phyloP scores from a whole-genome alignment of 2,113 vertebrate species.

The Rhabdomys dilectus region DNA sequence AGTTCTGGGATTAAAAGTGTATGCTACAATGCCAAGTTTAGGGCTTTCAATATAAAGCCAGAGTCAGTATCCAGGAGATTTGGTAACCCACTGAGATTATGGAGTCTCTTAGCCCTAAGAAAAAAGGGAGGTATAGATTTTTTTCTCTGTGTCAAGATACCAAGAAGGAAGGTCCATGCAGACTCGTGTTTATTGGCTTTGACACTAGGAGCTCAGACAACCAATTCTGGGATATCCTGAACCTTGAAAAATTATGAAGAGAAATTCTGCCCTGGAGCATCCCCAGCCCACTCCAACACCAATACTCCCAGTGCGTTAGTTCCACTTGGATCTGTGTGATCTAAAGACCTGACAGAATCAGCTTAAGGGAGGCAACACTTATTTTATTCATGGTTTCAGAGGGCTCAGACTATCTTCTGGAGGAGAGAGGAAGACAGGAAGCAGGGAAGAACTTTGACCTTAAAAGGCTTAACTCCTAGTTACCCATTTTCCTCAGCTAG shows the following conservation, averaged over 20 bases:
- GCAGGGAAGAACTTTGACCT: neutral
- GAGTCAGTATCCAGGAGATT: neutral
- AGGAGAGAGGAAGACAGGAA: neutral
- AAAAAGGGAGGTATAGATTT: neutral
- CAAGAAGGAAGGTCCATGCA: fast-evolving
- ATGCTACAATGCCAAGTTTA: neutral
- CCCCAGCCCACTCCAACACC: fast-evolving
- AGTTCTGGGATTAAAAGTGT: neutral
- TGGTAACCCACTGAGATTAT: neutral
- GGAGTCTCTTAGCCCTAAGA: neutral
- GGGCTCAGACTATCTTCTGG: fast-evolving
- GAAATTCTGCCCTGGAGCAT: neutral
- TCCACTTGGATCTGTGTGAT: neutral
- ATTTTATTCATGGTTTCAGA: neutral
- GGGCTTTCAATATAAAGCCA: no score
- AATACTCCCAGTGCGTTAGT: neutral
- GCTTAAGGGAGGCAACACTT: neutral
- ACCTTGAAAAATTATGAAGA: neutral
- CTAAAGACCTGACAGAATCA: neutral
- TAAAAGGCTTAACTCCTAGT: neutral
- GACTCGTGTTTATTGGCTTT: neutral
- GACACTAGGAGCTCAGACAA: neutral
- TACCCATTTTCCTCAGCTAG: neutral
- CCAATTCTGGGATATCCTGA: neutral
- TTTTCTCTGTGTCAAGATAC: neutral